These are phyloP conservation scores for Melieria omissa DNA, from an alignment of 2,888 invertebrate genomes.

Conservation along the genomic window DNA sequence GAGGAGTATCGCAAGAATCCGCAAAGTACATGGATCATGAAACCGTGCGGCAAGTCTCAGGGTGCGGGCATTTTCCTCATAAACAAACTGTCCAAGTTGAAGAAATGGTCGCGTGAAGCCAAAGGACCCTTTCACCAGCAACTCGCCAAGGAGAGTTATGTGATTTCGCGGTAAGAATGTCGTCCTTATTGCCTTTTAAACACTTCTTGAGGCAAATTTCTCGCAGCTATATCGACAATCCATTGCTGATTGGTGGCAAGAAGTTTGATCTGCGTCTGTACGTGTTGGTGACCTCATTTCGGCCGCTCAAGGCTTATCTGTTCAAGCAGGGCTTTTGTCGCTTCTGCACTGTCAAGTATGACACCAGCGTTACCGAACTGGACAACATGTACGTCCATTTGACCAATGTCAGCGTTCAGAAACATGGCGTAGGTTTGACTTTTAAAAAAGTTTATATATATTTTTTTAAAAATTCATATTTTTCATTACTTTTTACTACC, in stretches of 20 bases:
- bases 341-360: slow-evolving; percentile 96
- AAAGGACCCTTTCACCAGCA: slow-evolving; percentile 87
- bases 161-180: slow-evolving; percentile 85
- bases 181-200: too few relatives aligned
- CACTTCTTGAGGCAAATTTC: not conserved
- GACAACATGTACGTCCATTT: slow-evolving; percentile 95
- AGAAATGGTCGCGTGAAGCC: slow-evolving; percentile 88
- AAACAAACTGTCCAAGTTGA: slow-evolving; percentile 93
- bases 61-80: slow-evolving; percentile 96
- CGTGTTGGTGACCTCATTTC: slow-evolving; percentile 91
- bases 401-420: slow-evolving; percentile 98
- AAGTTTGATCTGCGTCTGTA: slow-evolving; percentile 95
- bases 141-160: slow-evolving; percentile 89
- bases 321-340: slow-evolving; percentile 94
- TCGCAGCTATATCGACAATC: slow-evolving; percentile 86
- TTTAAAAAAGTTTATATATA: too few relatives aligned
- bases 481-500: not conserved
- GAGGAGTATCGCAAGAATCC: slow-evolving; percentile 95
- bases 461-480: not conserved
- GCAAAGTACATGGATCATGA: slow-evolving; percentile 97
- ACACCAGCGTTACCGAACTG: slow-evolving; percentile 85
- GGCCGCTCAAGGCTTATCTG: slow-evolving; percentile 92
- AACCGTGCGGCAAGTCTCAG: slow-evolving; percentile 95
- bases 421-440: slow-evolving; percentile 75
- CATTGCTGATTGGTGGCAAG: slow-evolving; percentile 92